Conservation (phyloP, 1,140 invertebrate species). For the Drosophila virilis region DNA sequence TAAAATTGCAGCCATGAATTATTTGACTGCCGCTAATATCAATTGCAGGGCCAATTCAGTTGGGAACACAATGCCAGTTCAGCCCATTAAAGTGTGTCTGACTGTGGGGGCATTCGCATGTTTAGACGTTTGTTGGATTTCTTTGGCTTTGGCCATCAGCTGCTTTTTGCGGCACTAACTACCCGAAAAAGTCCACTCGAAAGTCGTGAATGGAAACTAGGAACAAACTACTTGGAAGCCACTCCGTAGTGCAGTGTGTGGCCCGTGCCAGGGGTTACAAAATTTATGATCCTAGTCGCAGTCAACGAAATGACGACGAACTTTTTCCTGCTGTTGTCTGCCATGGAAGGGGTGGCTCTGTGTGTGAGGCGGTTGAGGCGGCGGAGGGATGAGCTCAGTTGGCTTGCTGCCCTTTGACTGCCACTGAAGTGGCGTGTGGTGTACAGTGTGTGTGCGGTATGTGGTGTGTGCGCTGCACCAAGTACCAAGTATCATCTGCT, state of each 20-base stretch:
- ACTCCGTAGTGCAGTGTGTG: background rate
- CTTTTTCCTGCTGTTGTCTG: constrained; percentile 59
- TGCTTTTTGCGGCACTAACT: constrained; percentile 39
- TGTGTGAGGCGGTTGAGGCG: background rate
- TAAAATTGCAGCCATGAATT: background rate
- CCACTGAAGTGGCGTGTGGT: constrained; percentile 34
- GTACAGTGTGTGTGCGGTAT: constrained; percentile 5
- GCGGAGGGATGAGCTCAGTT: constrained; percentile 48
- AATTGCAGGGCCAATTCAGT: constrained; percentile 14
- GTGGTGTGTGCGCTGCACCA: constrained; percentile 25
- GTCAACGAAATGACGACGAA: constrained; percentile 77
- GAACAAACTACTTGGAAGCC: constrained; percentile 28
- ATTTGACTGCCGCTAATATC: constrained; percentile 6
- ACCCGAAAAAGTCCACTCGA: constrained; percentile 33
- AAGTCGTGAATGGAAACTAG: constrained; percentile 8
- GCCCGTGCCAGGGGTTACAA: constrained; percentile 62
- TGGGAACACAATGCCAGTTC: background rate
- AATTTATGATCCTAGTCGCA: constrained; percentile 73
- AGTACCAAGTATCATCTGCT: constrained; percentile 74
- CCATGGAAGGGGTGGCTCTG: constrained; percentile 13
- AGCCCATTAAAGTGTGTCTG: constrained; percentile 18
- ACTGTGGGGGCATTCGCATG: constrained; percentile 12
- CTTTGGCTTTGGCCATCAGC: constrained; percentile 25
- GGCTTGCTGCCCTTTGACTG: constrained; percentile 57
- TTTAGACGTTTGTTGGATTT: background rate